phyloP scores from a whole-genome alignment of 2,888 invertebrate genomes.

The Parnassius apollo region DNA sequence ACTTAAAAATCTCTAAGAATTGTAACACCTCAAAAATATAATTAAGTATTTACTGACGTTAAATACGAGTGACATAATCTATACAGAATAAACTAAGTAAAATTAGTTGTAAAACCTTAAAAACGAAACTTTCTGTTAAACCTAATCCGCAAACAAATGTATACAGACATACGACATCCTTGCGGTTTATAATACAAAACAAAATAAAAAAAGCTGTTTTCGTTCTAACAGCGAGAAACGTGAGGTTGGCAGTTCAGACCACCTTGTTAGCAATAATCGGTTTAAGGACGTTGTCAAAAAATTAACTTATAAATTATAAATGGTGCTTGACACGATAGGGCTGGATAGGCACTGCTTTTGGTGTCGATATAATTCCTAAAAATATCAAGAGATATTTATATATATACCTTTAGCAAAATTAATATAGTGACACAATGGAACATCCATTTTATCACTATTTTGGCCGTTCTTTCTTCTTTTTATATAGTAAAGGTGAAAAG shows the following conservation, averaged over 20 bases:
- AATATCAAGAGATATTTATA: no score
- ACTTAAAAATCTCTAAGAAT: no score
- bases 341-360: slow-evolving; percentile 10
- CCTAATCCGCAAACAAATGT: slow-evolving; percentile 14
- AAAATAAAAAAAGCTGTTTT: slow-evolving; percentile 47
- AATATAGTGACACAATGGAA: no score
- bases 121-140: slow-evolving; percentile 14
- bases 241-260: slow-evolving; percentile 48
- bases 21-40: no score
- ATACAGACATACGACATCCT: slow-evolving; percentile 8
- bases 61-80: no score
- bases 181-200: slow-evolving; percentile 43
- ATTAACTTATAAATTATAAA: slow-evolving; percentile 56
- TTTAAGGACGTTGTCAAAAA: slow-evolving; percentile 67
- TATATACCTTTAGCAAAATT: no score
- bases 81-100: no score
- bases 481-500: no score
- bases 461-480: no score
- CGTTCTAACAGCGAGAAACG: slow-evolving; percentile 27
- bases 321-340: slow-evolving; percentile 43
- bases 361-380: slow-evolving; percentile 33
- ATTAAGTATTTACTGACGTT: no score
- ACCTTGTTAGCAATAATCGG: slow-evolving; percentile 76
- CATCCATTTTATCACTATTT: background rate
- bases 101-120: background rate